Evolutionary conservation across 2,797 vertebrate genomes (phyloP).

Genomic region (Neosilurus hyrtlii): DNA sequence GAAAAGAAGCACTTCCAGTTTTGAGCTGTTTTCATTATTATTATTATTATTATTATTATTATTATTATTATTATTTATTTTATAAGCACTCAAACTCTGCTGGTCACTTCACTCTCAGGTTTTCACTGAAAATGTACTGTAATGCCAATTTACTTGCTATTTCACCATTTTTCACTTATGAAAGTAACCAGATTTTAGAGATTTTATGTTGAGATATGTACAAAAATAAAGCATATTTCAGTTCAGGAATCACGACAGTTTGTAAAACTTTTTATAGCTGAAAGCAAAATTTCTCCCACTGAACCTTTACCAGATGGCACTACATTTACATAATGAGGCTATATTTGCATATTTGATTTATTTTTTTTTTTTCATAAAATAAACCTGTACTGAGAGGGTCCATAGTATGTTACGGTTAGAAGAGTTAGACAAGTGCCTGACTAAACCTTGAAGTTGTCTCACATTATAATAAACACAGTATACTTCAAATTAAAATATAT

Average conservation of each 20-base stretch:
- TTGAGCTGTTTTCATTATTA: background rate
- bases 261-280: background rate
- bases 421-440: too few relatives aligned
- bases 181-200: too few relatives aligned
- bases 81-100: background rate
- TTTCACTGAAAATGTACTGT: background rate
- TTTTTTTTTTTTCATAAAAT: background rate
- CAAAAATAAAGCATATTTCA: background rate
- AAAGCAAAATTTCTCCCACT: background rate
- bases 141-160: background rate
- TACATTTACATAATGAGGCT: background rate
- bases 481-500: background rate
- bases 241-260: background rate
- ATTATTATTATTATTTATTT: background rate
- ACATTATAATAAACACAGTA: background rate
- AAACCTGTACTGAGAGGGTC: background rate
- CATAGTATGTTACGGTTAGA: background rate
- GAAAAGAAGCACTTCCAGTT: background rate
- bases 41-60: background rate
- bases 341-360: background rate
- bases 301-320: background rate
- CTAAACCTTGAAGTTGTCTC: background rate
- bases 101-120: background rate
- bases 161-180: background rate
- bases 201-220: background rate